phyloP scores from a whole-genome alignment of 2,113 vertebrate species.

The Oryzias woworae region DNA sequence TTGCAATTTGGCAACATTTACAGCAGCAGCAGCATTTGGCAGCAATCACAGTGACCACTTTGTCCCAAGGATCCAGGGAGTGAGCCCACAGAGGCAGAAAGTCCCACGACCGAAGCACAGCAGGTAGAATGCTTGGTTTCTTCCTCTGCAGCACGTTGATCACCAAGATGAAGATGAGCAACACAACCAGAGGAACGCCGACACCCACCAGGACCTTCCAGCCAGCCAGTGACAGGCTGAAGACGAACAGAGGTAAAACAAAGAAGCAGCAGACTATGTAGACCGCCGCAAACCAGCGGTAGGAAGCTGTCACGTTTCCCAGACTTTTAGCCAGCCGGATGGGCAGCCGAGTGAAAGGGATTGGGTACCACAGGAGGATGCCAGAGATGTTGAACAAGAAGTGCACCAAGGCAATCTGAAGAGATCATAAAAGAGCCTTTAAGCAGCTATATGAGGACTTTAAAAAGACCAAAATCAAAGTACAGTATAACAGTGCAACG shows the following conservation, averaged over 20 bases:
- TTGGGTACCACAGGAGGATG: slow-evolving; percentile 89
- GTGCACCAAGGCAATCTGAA: slow-evolving; percentile 93
- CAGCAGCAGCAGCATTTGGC: slow-evolving; percentile 80
- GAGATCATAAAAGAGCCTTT: not conserved
- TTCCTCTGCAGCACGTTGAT: slow-evolving; percentile 81
- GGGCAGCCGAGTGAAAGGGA: slow-evolving; percentile 89
- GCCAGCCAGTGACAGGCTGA: slow-evolving; percentile 88
- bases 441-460: too few species aligned
- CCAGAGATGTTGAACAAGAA: slow-evolving; percentile 96
- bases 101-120: slow-evolving; percentile 81
- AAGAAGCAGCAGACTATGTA: slow-evolving; percentile 89
- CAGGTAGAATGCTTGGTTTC: slow-evolving; percentile 78
- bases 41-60: slow-evolving; percentile 55
- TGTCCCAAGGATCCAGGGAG: slow-evolving; percentile 89
- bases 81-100: slow-evolving; percentile 89
- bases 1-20: slow-evolving; percentile 79
- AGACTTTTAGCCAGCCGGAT: slow-evolving; percentile 85
- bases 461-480: too few species aligned
- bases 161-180: slow-evolving; percentile 74
- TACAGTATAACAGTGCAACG: too few species aligned
- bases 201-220: slow-evolving; percentile 87
- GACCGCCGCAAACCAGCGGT: slow-evolving; percentile 91
- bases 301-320: slow-evolving; percentile 84
- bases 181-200: slow-evolving; percentile 73
- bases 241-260: slow-evolving; percentile 81